These are phyloP conservation scores for Argopecten irradians DNA, from an alignment of 1,140 invertebrate genomes.

Conservation along the genomic window DNA sequence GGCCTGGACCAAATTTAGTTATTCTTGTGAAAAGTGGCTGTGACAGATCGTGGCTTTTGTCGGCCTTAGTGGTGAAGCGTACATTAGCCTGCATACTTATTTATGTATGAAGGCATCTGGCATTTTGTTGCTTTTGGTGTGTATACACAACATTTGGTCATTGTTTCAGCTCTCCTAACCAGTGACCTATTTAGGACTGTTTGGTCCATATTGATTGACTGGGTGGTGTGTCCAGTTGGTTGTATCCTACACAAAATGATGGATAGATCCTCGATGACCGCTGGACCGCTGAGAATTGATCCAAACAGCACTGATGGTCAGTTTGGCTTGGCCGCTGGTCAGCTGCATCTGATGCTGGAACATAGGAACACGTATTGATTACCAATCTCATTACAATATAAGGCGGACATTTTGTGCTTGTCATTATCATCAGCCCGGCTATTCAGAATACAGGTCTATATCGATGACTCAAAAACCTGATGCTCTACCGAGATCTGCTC, in stretches of 20 bases:
- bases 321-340: not conserved
- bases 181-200: not conserved
- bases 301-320: constrained; percentile 3
- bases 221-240: not conserved
- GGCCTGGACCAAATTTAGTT: not conserved
- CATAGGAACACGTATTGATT: not conserved
- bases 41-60: not conserved
- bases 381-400: not conserved
- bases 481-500: not conserved
- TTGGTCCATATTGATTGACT: not conserved
- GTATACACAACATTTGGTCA: not conserved
- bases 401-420: not conserved
- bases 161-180: not conserved
- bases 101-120: constrained; percentile 16
- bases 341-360: not conserved
- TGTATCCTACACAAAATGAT: not conserved
- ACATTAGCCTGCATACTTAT: not conserved
- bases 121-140: not conserved
- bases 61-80: not conserved
- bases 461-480: not conserved
- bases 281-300: not conserved
- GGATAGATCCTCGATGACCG: not conserved
- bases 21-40: not conserved
- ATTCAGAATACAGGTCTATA: not conserved
- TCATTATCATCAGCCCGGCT: not conserved